These are phyloP conservation scores for Schrankia costaestrigalis DNA, from an alignment of 2,888 invertebrate species.

Conservation along the genomic window DNA sequence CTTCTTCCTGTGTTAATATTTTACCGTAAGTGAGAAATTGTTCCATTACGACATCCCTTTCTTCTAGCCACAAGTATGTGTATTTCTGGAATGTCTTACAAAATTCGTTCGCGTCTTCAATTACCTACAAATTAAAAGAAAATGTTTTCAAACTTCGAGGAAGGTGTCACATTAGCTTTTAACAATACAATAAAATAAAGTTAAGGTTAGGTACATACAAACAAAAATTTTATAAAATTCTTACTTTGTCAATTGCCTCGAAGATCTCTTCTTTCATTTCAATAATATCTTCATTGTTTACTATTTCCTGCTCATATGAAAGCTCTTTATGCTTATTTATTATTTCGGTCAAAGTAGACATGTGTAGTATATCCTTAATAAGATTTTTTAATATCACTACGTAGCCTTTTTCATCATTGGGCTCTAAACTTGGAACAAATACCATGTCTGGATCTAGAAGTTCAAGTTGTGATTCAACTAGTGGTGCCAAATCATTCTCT, in stretches of 20 bases:
- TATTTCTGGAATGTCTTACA: constrained; percentile 90
- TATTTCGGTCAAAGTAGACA: constrained; percentile 88
- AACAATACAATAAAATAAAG: too few relatives aligned
- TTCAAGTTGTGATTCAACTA: constrained; percentile 93
- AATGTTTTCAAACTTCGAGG: not conserved
- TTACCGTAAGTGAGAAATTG: constrained; percentile 94
- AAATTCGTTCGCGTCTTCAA: constrained; percentile 88
- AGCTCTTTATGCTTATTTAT: constrained; percentile 79
- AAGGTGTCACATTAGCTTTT: too few relatives aligned
- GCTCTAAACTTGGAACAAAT: constrained; percentile 91
- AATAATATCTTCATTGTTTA: constrained; percentile 87
- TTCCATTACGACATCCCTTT: constrained; percentile 92
- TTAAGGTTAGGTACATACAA: too few relatives aligned
- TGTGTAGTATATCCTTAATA: constrained; percentile 90
- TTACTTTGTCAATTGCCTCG: constrained; percentile 85
- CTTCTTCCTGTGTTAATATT: constrained; percentile 88
- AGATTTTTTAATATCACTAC: constrained; percentile 87
- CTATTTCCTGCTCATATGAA: constrained; percentile 86
- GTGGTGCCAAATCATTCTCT: constrained; percentile 86
- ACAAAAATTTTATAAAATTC: too few relatives aligned
- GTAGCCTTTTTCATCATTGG: constrained; percentile 88
- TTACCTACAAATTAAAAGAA: constrained; percentile 66
- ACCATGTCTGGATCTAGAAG: constrained; percentile 91
- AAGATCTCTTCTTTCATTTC: constrained; percentile 94
- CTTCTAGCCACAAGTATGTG: constrained; percentile 94